Evolutionary conservation across 1,140 invertebrate genomes (phyloP).

Genomic region (Littorina saxatilis): DNA sequence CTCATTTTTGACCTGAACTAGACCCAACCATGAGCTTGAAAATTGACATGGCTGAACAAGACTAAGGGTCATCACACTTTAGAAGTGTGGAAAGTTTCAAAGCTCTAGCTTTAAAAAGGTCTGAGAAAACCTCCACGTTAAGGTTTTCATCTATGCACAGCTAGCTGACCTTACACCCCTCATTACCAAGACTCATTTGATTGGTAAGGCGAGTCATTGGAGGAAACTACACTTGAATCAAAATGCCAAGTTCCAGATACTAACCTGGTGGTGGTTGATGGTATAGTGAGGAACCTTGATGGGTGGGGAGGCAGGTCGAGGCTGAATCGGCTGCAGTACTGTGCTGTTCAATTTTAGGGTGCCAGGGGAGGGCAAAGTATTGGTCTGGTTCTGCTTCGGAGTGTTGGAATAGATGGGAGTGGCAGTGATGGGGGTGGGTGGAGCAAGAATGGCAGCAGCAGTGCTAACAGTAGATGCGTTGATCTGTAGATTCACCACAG

Average conservation of each 20-base stretch:
- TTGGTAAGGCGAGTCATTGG: too few relatives aligned
- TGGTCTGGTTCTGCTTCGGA: neutral
- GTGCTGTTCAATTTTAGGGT: constrained; percentile 8
- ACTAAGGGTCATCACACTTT: too few relatives aligned
- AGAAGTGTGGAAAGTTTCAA: too few relatives aligned
- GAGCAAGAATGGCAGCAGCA: constrained; percentile 5
- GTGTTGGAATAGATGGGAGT: neutral
- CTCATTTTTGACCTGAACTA: too few relatives aligned
- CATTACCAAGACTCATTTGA: too few relatives aligned
- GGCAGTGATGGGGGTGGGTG: neutral
- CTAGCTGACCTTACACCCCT: too few relatives aligned
- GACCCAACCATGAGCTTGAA: too few relatives aligned
- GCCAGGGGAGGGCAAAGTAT: neutral
- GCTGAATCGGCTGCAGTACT: constrained; percentile 1
- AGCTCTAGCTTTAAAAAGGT: too few relatives aligned
- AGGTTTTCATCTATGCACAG: too few relatives aligned
- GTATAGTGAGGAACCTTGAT: constrained; percentile 56
- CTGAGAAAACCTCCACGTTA: too few relatives aligned
- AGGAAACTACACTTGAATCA: too few relatives aligned
- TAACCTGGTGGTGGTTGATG: constrained; percentile 20
- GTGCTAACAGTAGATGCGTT: neutral
- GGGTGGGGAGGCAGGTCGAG: constrained; percentile 45
- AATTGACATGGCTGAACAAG: too few relatives aligned
- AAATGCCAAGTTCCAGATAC: neutral
- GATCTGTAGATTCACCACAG: neutral